phyloP scores from a whole-genome alignment of 2,113 vertebrate genomes.

The Chauna torquata region DNA sequence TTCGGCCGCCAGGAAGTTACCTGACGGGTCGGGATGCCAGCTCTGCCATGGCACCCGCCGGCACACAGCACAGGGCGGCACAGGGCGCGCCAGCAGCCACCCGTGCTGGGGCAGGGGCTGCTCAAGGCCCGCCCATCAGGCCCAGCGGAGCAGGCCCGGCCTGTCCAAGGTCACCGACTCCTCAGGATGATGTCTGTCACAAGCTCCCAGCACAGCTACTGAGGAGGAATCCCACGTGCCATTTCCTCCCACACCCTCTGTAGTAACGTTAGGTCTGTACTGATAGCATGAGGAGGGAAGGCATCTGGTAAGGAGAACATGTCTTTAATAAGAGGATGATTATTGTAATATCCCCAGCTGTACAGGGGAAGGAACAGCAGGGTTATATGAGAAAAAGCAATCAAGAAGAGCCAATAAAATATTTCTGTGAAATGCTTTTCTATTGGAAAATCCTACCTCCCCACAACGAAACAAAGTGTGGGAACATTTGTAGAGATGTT shows the following conservation, averaged over 20 bases:
- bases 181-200: background rate
- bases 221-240: background rate
- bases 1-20: background rate
- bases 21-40: background rate
- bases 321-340: background rate
- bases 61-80: background rate
- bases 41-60: background rate
- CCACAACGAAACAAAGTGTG: background rate
- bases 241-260: background rate
- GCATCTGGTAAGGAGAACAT: background rate
- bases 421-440: background rate
- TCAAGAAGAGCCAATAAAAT: background rate
- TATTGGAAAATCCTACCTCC: background rate
- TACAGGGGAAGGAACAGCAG: background rate
- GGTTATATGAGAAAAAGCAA: background rate
- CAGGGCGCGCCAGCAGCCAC: fast-evolving
- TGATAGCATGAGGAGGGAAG: background rate
- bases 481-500: background rate
- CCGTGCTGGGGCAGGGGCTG: fast-evolving
- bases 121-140: fast-evolving
- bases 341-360: background rate
- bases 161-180: background rate
- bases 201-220: background rate
- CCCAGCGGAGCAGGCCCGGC: background rate
- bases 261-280: background rate